Base-by-base conservation (phyloP, 2,888 invertebrate genomes). In the Pinctada fucata region DNA sequence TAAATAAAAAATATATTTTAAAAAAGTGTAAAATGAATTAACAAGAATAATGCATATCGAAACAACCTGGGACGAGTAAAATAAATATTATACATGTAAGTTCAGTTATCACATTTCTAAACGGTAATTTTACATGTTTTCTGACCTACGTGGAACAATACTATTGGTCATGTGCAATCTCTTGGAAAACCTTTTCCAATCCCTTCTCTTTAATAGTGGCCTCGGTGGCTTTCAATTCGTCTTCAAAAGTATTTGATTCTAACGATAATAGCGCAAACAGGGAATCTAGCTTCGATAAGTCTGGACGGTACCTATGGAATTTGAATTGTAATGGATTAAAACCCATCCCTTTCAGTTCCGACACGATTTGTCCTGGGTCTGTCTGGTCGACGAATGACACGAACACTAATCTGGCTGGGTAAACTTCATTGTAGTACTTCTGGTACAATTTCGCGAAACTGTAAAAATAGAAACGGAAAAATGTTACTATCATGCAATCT, bases 371-470 rank as follows among this genome's bases (percentile, higher is more conserved):
- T 3, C 92, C 92, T 48, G 83, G 51, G 3, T 80, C 75, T 77
- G 89, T 89, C 83, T 92, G 92, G 4, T 82, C 63, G 16, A 92
- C 87, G 83, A 92, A 92, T 4, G 92, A 92, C 6, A 92, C 91
- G 83, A 92, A 92, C 4, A 92, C 91, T 47, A 92, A 86, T 71
- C 86, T 88, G 4, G 92, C 91, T 6, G 91, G 91, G 84, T 87
- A 91, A 0, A 92, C 90, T 75, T 92, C 91, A 13, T 89, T 85
- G 71, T 86, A 80, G 82, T 92, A 92, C 79, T 88, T 89, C 82
- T 90, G 85, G 83, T 84, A 92, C 76, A 92, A 75, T 8, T 76
- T 66, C 47, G 84, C 76, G 82, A 92, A 92, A 8, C 91, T 91
- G 85, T 48, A 86, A 83, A 10, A 50, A 70, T 67, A 74, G 47